A percentile compares a stretch with the other conserved stretches of the same genome.
phyloP scores from a whole-genome alignment of 2,113 vertebrate species.

The Nothoprocta pentlandii region DNA sequence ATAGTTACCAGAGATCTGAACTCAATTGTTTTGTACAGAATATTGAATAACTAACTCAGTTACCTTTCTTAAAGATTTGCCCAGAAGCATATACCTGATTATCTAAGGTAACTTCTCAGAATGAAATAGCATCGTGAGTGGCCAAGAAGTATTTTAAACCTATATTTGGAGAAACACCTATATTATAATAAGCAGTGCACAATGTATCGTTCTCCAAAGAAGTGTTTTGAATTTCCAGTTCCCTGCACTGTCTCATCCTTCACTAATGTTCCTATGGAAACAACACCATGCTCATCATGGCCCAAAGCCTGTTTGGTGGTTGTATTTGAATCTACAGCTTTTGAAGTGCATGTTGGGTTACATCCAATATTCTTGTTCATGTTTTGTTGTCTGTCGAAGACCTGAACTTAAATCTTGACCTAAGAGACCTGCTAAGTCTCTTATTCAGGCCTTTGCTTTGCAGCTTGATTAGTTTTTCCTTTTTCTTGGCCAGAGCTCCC shows the following conservation, averaged over 20 bases:
- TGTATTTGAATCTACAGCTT: not conserved
- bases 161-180: not conserved
- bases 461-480: not conserved
- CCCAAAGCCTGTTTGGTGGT: not conserved
- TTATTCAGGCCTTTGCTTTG: not conserved
- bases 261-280: not conserved
- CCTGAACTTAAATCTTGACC: not conserved
- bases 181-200: not conserved
- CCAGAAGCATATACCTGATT: not conserved
- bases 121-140: not conserved
- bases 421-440: not conserved
- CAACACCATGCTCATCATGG: not conserved
- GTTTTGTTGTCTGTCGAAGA: constrained; percentile 10
- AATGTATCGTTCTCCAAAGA: not conserved
- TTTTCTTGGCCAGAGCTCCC: not conserved
- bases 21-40: not conserved
- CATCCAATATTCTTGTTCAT: not conserved
- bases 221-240: not conserved
- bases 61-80: not conserved
- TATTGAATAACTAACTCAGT: not conserved
- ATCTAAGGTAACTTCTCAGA: not conserved
- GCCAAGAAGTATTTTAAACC: not conserved
- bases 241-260: not conserved
- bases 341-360: not conserved
- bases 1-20: not conserved